Percentiles rank a stretch among this genome's conserved stretches.
phyloP scores from a whole-genome alignment of 2,797 vertebrate genomes.

The Anguilla anguilla region DNA sequence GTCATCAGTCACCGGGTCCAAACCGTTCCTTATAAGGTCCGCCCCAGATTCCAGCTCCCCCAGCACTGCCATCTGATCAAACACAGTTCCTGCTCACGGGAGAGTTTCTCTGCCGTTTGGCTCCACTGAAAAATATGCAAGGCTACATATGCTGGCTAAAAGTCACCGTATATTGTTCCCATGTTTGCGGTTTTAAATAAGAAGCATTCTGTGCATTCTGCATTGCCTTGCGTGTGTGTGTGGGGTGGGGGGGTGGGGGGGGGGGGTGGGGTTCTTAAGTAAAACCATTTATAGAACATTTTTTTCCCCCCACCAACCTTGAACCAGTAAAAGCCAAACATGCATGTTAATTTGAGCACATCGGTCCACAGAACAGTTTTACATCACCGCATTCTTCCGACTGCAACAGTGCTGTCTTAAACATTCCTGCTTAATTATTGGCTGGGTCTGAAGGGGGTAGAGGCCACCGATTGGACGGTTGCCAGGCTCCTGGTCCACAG shows the following conservation, averaged over 20 bases:
- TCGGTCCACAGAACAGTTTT: neutral
- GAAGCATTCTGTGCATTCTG: constrained; percentile 31
- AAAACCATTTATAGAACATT: neutral
- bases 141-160: constrained; percentile 24
- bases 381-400: neutral
- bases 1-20: constrained; percentile 68
- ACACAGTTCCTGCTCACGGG: constrained; percentile 60
- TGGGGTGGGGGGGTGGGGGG: neutral
- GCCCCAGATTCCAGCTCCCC: constrained; percentile 63
- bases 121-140: constrained; percentile 35
- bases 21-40: constrained; percentile 69
- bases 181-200: constrained; percentile 33
- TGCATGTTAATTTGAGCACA: constrained; percentile 4
- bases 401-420: neutral
- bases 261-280: neutral
- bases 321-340: neutral
- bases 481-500: constrained; percentile 7
- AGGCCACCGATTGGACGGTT: neutral
- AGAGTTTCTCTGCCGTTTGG: constrained; percentile 55
- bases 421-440: constrained; percentile 18
- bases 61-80: constrained; percentile 68
- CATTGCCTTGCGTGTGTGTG: neutral
- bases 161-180: constrained; percentile 23
- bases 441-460: neutral
- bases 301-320: neutral